Evolutionary conservation across 2,888 invertebrate species (phyloP).

Genomic region (Rosalia funebris): DNA sequence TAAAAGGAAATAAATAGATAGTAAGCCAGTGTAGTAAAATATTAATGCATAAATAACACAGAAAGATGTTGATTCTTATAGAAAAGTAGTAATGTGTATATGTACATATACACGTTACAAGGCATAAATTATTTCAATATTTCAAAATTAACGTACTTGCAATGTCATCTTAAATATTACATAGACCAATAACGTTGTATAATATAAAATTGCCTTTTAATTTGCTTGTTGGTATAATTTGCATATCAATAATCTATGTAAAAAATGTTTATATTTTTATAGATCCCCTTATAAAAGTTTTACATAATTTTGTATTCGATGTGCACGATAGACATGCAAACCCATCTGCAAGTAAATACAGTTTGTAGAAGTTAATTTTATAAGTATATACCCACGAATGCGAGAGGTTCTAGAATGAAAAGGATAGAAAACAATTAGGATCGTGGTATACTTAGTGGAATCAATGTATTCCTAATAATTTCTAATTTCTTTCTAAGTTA

Average conservation of each 20-base stretch:
- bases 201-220: conserved; percentile 26
- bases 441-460: no score
- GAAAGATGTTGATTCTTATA: background rate
- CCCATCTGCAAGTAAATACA: conserved; percentile 30
- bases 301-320: conserved; percentile 32
- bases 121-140: background rate
- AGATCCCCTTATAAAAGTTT: conserved; percentile 28
- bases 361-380: conserved; percentile 33
- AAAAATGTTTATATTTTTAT: conserved; percentile 35
- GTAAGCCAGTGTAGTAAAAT: background rate
- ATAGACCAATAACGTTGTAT: conserved; percentile 5
- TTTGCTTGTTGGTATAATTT: conserved; percentile 31
- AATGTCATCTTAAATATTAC: conserved; percentile 9
- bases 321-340: conserved; percentile 39
- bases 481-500: no score
- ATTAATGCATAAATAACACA: background rate
- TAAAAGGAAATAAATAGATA: no score
- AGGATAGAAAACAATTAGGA: no score
- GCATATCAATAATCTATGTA: conserved; percentile 31
- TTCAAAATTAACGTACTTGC: conserved; percentile 13
- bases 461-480: no score
- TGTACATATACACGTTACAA: no score
- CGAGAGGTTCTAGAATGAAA: no score
- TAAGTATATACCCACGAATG: conserved; percentile 32
- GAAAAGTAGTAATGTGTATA: background rate